These are phyloP conservation scores for Thecophora atra DNA, from an alignment of 2,888 invertebrate genomes.

Conservation along the genomic window DNA sequence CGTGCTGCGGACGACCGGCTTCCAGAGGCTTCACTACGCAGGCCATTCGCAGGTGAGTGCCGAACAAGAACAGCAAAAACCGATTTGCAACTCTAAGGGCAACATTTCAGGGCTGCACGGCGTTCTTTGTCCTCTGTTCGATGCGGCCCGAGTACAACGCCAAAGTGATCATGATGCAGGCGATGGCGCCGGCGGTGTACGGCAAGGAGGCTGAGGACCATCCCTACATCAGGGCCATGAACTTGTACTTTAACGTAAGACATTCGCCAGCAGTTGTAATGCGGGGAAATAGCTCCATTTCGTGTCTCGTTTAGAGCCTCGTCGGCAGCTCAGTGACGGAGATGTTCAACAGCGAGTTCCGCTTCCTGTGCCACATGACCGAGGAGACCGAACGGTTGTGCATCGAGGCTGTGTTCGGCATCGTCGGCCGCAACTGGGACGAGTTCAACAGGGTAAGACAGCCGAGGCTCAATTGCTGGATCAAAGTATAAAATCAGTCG, in stretches of 20 bases:
- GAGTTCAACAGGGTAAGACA: slow-evolving; percentile 60
- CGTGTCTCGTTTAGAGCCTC: no score
- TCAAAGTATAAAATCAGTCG: neutral
- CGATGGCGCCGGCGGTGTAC: slow-evolving; percentile 77
- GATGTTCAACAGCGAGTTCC: slow-evolving; percentile 61
- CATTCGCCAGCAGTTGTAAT: no score
- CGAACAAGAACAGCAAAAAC: neutral
- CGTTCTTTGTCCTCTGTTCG: slow-evolving; percentile 75
- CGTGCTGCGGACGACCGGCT: slow-evolving; percentile 66
- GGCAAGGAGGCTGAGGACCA: slow-evolving; percentile 63
- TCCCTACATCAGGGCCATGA: slow-evolving; percentile 61
- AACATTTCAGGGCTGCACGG: slow-evolving; percentile 72
- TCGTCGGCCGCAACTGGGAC: slow-evolving; percentile 62
- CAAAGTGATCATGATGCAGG: slow-evolving; percentile 74
- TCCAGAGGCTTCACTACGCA: slow-evolving; percentile 69
- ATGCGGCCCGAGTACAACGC: slow-evolving; percentile 73
- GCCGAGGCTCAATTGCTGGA: no score
- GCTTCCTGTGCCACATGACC: slow-evolving; percentile 61
- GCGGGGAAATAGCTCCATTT: no score
- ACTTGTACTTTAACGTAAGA: slow-evolving; percentile 61
- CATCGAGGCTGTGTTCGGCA: slow-evolving; percentile 62
- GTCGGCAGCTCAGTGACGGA: slow-evolving; percentile 62
- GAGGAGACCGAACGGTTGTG: slow-evolving; percentile 61
- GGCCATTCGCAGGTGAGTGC: slow-evolving; percentile 73
- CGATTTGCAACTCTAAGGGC: neutral